These are phyloP conservation scores for Nautilus pompilius DNA, from an alignment of 1,140 invertebrate species.

Conservation along the genomic window DNA sequence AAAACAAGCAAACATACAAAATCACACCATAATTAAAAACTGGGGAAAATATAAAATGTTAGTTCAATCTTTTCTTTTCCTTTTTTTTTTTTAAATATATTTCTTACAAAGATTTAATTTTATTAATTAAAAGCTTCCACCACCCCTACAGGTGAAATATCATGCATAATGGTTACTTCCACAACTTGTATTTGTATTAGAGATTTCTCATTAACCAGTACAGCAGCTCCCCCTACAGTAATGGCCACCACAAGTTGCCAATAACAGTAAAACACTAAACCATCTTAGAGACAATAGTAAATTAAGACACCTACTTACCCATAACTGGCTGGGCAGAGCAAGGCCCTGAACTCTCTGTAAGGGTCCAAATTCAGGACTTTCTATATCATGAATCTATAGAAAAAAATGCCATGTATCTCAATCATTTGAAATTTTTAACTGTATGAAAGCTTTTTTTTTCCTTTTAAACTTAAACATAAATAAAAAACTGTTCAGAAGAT, in stretches of 20 bases:
- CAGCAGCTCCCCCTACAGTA: not conserved
- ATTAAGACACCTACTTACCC: conserved; percentile 44
- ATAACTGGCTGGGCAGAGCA: conserved; percentile 73
- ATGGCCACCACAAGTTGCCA: conserved; percentile 19
- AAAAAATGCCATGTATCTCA: too few species aligned
- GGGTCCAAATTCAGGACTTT: conserved; percentile 59
- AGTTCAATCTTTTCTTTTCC: too few species aligned
- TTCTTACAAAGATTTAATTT: too few species aligned
- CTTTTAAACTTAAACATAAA: conserved; percentile 4
- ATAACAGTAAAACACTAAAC: not conserved
- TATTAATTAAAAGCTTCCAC: too few species aligned
- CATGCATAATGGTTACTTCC: not conserved
- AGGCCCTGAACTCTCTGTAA: conserved; percentile 89
- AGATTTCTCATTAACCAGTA: not conserved
- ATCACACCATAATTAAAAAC: too few species aligned
- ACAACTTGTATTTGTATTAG: not conserved
- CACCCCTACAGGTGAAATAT: too few species aligned
- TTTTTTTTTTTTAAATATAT: too few species aligned
- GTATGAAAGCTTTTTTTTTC: too few species aligned
- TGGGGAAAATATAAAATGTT: too few species aligned
- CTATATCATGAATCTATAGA: conserved; percentile 65
- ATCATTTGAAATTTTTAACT: too few species aligned
- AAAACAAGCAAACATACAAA: too few species aligned
- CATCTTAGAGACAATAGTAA: not conserved
- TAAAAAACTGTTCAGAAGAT: not conserved